A percentile compares a stretch with the other conserved stretches of the same genome.
Conservation (phyloP, 2,888 invertebrate species). For the Beris morrisii region DNA sequence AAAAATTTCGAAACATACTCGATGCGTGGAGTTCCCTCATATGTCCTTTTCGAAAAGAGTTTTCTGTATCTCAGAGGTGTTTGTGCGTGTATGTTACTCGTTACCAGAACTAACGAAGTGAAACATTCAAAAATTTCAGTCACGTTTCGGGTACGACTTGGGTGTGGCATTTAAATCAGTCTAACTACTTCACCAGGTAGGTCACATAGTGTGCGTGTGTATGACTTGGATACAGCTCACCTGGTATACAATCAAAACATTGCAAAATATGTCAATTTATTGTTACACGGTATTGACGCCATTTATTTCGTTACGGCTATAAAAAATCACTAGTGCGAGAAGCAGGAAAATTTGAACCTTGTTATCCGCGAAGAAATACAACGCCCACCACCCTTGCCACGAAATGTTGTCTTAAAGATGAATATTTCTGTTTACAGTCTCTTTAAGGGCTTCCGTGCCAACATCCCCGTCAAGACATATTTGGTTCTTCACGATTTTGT, state of each 20-base stretch:
- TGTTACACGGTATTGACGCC: neutral
- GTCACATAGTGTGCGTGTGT: neutral
- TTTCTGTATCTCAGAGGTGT: no score
- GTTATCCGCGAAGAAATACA: neutral
- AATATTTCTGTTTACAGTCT: neutral
- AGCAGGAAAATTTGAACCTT: no score
- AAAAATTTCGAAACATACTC: no score
- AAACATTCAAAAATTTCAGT: neutral
- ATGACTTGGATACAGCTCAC: constrained; percentile 5
- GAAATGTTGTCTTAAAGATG: neutral
- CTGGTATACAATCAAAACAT: constrained; percentile 2
- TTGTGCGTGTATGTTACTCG: neutral
- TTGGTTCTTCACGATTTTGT: no score
- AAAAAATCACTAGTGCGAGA: neutral
- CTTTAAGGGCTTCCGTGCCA: no score
- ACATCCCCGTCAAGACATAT: neutral
- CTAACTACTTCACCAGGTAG: neutral
- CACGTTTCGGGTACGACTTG: no score
- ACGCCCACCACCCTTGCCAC: neutral
- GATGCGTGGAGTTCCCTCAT: no score
- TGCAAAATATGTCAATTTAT: neutral
- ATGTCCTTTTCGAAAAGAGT: neutral
- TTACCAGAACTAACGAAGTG: neutral
- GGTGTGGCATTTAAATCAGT: neutral
- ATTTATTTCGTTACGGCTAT: neutral